These are phyloP conservation scores for Patiria pectinifera DNA, from an alignment of 53 echinoderm and acorn worm genomes.

Conservation along the genomic window DNA sequence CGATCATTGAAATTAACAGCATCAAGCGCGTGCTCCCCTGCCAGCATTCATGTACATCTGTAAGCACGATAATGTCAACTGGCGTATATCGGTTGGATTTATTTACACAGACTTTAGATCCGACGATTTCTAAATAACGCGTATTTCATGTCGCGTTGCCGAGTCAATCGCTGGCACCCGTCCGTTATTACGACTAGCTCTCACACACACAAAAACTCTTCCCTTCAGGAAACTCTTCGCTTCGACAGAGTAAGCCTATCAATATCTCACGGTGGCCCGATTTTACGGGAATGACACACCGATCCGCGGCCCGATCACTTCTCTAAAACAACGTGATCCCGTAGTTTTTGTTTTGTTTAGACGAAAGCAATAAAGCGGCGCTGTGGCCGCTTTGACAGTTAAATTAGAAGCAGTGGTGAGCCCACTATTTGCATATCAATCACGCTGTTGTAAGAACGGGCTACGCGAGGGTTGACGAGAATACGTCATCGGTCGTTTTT, in stretches of 20 bases:
- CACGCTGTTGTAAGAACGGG: background rate
- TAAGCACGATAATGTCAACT: background rate
- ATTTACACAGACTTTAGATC: background rate
- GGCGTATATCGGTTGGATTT: background rate
- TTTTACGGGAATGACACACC: background rate
- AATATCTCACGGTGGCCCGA: background rate
- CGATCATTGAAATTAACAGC: too few species aligned
- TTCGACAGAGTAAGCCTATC: background rate
- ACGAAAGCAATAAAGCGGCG: conserved; percentile 10
- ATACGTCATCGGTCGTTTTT: background rate
- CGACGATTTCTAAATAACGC: background rate
- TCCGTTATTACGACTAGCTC: background rate
- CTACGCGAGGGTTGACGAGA: background rate
- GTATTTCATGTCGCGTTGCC: background rate
- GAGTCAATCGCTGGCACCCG: background rate
- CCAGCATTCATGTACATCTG: background rate
- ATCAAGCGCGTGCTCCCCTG: background rate
- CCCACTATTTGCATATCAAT: conserved; percentile 55
- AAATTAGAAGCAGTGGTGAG: conserved; percentile 15
- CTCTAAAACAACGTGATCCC: background rate
- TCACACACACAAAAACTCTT: background rate
- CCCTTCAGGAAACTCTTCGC: background rate
- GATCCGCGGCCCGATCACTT: background rate
- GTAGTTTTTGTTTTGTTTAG: background rate
- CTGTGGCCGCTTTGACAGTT: conserved; percentile 43